These are phyloP conservation scores for Athrips mouffetella DNA, from an alignment of 2,888 invertebrate genomes.

Conservation along the genomic window DNA sequence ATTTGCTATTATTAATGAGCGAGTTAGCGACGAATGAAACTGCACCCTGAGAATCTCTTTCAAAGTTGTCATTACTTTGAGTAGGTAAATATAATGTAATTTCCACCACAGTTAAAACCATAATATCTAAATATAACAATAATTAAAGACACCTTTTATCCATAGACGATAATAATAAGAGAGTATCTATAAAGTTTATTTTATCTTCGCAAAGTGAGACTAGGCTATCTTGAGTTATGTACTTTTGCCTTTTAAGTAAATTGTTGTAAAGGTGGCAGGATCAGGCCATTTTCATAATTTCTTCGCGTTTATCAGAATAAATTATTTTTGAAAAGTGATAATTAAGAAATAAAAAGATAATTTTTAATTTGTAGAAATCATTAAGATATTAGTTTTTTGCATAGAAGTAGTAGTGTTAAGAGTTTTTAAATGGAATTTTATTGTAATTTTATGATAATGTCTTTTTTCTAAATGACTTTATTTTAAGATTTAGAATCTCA, in stretches of 20 bases:
- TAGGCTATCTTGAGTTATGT: not conserved
- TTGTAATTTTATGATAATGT: too few species aligned
- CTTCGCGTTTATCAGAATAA: not conserved
- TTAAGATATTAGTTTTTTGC: too few species aligned
- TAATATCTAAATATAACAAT: conserved; percentile 3
- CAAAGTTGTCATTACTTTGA: too few species aligned
- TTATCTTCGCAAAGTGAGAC: not conserved
- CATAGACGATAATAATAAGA: not conserved
- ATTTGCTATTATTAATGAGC: too few species aligned
- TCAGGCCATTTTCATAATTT: not conserved
- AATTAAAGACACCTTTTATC: conserved; percentile 6
- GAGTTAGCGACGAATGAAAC: too few species aligned
- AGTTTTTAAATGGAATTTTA: too few species aligned
- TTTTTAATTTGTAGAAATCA: too few species aligned
- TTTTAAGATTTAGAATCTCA: too few species aligned
- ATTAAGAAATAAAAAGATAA: not conserved
- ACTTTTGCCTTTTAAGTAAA: not conserved
- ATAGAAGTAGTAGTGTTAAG: too few species aligned
- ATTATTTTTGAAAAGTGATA: not conserved
- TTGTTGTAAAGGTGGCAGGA: not conserved
- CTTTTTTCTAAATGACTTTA: too few species aligned
- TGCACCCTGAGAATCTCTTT: too few species aligned
- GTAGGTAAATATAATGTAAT: conserved; percentile 1
- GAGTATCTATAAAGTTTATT: conserved; percentile 5
- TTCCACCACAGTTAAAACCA: conserved; percentile 1